Conservation (phyloP, 2,113 vertebrate genomes). For the Rousettus leschenaultii region DNA sequence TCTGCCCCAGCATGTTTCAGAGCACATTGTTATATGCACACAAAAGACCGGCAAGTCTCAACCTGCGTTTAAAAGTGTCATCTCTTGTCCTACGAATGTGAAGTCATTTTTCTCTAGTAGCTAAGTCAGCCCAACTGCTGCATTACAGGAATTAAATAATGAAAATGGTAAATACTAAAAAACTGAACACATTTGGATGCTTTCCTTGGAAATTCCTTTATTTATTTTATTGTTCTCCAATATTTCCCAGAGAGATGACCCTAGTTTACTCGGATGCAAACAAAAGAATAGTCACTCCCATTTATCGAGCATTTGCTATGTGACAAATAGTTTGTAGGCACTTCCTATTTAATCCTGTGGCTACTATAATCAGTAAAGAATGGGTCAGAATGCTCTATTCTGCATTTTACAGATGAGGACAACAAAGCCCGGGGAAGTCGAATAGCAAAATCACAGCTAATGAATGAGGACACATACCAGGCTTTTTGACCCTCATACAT, state of each 20-base stretch:
- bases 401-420: not conserved
- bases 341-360: not conserved
- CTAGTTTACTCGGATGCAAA: not conserved
- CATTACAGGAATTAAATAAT: not conserved
- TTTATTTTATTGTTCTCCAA: not conserved
- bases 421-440: not conserved
- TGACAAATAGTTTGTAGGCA: not conserved
- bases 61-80: not conserved
- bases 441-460: not conserved
- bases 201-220: not conserved
- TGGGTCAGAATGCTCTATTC: not conserved
- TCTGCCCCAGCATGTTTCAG: not conserved
- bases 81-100: not conserved
- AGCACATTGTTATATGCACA: not conserved
- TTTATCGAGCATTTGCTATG: not conserved
- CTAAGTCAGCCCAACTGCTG: not conserved
- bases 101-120: not conserved
- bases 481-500: not conserved
- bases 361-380: not conserved
- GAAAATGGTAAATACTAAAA: not conserved
- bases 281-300: not conserved
- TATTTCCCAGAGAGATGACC: not conserved
- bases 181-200: not conserved
- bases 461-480: too few species aligned
- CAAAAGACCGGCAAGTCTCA: conserved; percentile 7